These are phyloP conservation scores for Bothrops jararaca DNA, from an alignment of 2,113 vertebrate species.

Conservation along the genomic window DNA sequence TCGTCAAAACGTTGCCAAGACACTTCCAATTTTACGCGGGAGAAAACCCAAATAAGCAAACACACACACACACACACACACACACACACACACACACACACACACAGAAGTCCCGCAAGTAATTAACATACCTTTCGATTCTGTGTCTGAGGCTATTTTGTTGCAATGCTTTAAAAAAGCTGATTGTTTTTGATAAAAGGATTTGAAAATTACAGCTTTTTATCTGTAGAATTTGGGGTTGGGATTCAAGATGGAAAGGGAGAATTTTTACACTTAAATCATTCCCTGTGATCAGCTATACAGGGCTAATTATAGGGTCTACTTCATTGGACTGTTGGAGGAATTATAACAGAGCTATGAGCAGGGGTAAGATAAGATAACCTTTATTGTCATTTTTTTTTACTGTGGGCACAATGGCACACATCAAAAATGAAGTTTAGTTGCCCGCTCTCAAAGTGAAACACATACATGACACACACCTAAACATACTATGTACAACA, in stretches of 20 bases:
- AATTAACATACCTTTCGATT: conserved; percentile 49
- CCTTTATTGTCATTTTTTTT: no score
- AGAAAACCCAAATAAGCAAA: no score
- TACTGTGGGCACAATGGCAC: no score
- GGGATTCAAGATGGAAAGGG: neutral
- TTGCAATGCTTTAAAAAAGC: conserved; percentile 19
- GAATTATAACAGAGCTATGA: neutral
- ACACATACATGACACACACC: no score
- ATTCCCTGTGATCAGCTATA: neutral
- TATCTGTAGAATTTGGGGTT: conserved; percentile 20
- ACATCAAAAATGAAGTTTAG: no score
- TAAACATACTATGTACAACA: no score
- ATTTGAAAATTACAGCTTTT: neutral
- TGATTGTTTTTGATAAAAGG: neutral
- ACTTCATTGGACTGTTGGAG: neutral
- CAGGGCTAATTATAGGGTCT: neutral
- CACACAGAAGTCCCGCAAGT: conserved; percentile 44
- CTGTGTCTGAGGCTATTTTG: conserved; percentile 39
- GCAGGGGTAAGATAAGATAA: neutral
- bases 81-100: no score
- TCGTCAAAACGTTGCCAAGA: no score
- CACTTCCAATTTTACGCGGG: no score
- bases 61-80: no score
- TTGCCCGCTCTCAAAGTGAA: no score
- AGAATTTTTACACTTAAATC: neutral